These are phyloP conservation scores for Tetrax tetrax DNA, from an alignment of 2,113 vertebrate genomes.

Conservation along the genomic window DNA sequence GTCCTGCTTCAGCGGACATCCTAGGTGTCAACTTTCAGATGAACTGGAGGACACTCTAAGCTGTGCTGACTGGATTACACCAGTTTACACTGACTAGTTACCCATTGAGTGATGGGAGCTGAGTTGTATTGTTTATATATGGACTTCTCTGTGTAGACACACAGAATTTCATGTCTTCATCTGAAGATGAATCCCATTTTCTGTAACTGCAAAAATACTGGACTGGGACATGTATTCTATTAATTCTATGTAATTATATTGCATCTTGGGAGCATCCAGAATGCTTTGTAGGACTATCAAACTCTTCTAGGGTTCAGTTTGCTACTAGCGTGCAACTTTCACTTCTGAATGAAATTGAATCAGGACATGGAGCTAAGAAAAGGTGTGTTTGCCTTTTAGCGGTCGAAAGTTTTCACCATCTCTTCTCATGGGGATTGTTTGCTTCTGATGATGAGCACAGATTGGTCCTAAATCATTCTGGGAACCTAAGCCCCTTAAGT, in stretches of 20 bases:
- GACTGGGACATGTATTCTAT: too few relatives aligned
- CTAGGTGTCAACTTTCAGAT: neutral
- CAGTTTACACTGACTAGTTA: neutral
- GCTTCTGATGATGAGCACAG: neutral
- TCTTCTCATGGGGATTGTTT: neutral
- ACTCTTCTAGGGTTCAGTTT: neutral
- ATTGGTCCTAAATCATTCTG: neutral
- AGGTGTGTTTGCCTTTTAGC: neutral
- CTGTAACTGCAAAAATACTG: neutral
- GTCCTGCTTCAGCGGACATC: neutral
- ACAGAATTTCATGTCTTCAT: neutral
- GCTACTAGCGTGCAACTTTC: neutral
- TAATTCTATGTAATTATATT: neutral
- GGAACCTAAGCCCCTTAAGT: neutral
- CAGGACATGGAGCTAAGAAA: neutral
- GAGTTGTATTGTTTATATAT: neutral
- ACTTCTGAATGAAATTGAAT: neutral
- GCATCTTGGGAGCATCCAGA: neutral
- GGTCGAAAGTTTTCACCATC: neutral
- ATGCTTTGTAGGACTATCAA: neutral
- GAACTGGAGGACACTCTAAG: neutral
- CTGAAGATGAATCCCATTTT: neutral
- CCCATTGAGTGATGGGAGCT: neutral
- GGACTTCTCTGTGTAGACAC: neutral
- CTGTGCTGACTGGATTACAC: neutral